A percentile compares a stretch with the other conserved stretches of the same genome.
Conservation (phyloP, 1,140 invertebrate genomes). For the Paramacrobiotus metropolitanus region DNA sequence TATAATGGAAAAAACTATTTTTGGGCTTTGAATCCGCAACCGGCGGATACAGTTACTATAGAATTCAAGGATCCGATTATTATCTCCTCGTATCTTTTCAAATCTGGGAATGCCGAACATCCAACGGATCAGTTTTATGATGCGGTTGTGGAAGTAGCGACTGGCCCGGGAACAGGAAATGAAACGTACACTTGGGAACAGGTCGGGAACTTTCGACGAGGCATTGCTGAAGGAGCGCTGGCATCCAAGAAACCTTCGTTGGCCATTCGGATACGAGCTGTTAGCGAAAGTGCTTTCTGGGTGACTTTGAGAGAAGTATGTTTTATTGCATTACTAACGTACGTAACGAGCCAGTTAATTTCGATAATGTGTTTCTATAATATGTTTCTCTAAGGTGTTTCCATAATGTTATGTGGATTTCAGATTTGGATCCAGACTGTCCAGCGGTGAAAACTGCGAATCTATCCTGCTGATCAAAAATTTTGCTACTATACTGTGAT, state of each 20-base stretch:
- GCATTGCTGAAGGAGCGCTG: constrained; percentile 17
- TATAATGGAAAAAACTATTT: constrained; percentile 73
- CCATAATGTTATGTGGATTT: no score
- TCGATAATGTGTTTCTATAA: no score
- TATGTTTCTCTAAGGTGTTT: no score
- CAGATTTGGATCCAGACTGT: background rate
- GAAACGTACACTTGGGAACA: constrained; percentile 25
- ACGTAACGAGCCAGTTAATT: no score
- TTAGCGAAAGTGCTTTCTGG: constrained; percentile 10
- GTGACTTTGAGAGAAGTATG: constrained; percentile 9
- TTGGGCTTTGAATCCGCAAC: constrained; percentile 65
- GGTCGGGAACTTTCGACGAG: constrained; percentile 9
- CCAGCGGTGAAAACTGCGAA: no score
- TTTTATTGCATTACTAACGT: no score
- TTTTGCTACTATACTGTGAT: no score
- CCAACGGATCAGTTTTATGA: constrained; percentile 70
- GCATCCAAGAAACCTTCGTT: constrained; percentile 30
- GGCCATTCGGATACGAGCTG: constrained; percentile 44
- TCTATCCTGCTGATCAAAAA: no score
- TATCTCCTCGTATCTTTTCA: constrained; percentile 33
- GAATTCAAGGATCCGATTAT: constrained; percentile 5
- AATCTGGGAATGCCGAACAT: constrained; percentile 75
- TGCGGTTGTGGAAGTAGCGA: constrained; percentile 50
- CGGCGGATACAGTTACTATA: constrained; percentile 20
- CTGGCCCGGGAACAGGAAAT: background rate